Base-by-base conservation (phyloP, 2,888 invertebrate genomes). In the Meteorus cinctellus region DNA sequence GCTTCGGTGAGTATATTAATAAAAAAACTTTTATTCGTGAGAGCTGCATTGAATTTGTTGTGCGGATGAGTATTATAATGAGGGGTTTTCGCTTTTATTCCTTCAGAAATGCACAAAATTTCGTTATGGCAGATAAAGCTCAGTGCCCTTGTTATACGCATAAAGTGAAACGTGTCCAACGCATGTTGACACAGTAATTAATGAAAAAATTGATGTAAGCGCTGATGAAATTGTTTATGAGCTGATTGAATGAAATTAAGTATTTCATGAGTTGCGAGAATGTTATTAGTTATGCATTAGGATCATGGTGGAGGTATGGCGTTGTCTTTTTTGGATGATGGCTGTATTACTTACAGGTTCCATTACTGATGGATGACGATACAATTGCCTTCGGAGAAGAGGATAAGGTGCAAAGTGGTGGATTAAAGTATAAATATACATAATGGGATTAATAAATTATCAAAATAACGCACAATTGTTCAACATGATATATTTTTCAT, bases 371-470 rank as follows among this genome's bases (percentile, higher is more conserved):
- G 86, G 95, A 95, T 84, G 96, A 96, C 86, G 96, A 96, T 90
- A 95, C 96, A 36, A 92, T 96, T 81, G 96, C 95, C 63, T 96
- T 96, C 85, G 96, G 96, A 0, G 96, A 96, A 80, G 96, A 96
- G 89, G 95, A 96, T 84, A 92, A 93, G 72, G 90, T 90, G 29
- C 91, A 91, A 68, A 86, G 84, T 72, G 87, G 84, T 77, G 86
- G 87, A 77, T 86, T 91, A 72, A 90, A 89, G 91, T 91, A 24
- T 24, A 24, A 24, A 24, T 24, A 24, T 24, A 24, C 1, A 24
- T 24, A 87, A 77, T 79, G 76, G 71, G 34, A n/a, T 1, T 14
- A 19, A 69, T 59, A 70, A 51, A 66, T 2, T 55, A 68, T 65
- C 69, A 48, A 63, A 19, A 16, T 29, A 36, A n/a, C 14, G 14